Evolutionary conservation across 2,888 invertebrate genomes (phyloP).

Genomic region (Lepidocyrtoides sp.): DNA sequence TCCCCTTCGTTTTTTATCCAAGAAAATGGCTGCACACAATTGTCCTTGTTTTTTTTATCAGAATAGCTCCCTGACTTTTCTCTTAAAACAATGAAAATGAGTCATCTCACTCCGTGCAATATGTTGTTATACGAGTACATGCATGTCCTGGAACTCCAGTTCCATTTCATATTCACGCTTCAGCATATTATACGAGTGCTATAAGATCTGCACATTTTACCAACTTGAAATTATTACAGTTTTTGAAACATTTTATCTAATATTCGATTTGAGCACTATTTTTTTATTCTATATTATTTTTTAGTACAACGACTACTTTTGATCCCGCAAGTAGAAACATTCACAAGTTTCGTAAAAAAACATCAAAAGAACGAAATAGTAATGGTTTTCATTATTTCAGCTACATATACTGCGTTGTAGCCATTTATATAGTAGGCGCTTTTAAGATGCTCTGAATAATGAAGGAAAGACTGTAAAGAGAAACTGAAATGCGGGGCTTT

Average conservation of each 20-base stretch:
- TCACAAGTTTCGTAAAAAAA: too few relatives aligned
- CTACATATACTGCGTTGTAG: background rate
- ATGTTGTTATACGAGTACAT: background rate
- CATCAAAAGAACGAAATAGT: background rate
- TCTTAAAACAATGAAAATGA: background rate
- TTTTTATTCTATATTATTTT: too few relatives aligned
- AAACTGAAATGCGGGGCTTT: background rate
- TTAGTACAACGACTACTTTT: too few relatives aligned
- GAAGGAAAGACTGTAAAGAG: background rate
- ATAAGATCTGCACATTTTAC: background rate
- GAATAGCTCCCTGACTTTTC: background rate
- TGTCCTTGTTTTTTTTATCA: constrained; percentile 7
- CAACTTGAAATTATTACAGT: background rate
- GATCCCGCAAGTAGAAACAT: too few relatives aligned
- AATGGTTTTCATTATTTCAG: background rate
- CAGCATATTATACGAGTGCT: too few relatives aligned
- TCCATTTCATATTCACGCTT: too few relatives aligned
- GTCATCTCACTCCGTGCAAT: constrained; percentile 20
- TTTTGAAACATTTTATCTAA: background rate
- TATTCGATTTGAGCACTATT: too few relatives aligned
- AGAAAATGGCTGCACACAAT: constrained; percentile 32
- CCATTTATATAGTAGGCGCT: background rate
- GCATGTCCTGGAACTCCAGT: background rate
- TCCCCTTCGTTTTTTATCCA: constrained; percentile 53
- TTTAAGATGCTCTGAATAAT: constrained; percentile 39